phyloP scores from a whole-genome alignment of 2,888 invertebrate species.

The Athalia rosae region DNA sequence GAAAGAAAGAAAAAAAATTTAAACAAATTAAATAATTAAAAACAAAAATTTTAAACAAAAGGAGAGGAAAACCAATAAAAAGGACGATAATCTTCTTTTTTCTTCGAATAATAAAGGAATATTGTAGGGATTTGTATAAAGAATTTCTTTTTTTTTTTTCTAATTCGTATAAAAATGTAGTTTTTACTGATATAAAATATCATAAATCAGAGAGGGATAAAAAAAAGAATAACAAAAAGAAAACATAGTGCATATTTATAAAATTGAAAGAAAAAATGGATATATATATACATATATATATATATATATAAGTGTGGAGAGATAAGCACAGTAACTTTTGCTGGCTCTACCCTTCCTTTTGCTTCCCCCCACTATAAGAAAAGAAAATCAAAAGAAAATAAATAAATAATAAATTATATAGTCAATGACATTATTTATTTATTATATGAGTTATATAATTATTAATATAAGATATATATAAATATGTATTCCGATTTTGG shows the following conservation, averaged over 20 bases:
- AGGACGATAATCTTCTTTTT: slow-evolving; percentile 19
- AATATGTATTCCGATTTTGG: background rate
- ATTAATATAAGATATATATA: slow-evolving; percentile 18
- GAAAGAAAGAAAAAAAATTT: background rate
- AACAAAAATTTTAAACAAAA: background rate
- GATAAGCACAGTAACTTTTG: slow-evolving; percentile 65
- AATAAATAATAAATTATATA: slow-evolving; percentile 56
- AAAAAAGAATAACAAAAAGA: too few species aligned
- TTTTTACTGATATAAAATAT: background rate
- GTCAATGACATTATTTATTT: slow-evolving; percentile 28
- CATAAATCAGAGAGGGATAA: background rate
- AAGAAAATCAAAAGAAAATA: slow-evolving; percentile 46
- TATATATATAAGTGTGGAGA: slow-evolving; percentile 29
- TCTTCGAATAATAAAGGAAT: background rate
- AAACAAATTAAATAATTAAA: slow-evolving; percentile 17
- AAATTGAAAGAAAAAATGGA: slow-evolving; percentile 49
- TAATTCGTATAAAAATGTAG: too few species aligned
- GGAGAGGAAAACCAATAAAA: slow-evolving; percentile 28
- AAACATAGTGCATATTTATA: slow-evolving; percentile 22
- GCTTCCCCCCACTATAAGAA: slow-evolving; percentile 71
- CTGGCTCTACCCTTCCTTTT: slow-evolving; percentile 74
- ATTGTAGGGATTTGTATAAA: background rate
- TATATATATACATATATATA: slow-evolving; percentile 2
- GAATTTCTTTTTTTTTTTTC: background rate
- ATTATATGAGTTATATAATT: background rate